These are phyloP conservation scores for Drosophila arizonae DNA, from an alignment of 1,140 invertebrate species.

Conservation along the genomic window DNA sequence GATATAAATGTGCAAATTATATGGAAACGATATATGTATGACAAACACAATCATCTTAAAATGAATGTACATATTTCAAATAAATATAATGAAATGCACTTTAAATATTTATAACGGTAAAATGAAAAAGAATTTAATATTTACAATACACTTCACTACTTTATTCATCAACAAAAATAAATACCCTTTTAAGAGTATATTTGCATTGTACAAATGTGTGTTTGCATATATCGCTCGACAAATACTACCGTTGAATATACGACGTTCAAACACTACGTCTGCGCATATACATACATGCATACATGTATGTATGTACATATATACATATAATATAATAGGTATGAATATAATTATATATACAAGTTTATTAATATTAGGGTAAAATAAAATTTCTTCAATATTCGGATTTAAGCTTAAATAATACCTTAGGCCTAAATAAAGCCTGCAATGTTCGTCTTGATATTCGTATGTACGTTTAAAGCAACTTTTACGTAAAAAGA, in stretches of 20 bases:
- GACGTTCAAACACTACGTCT: constrained; percentile 2
- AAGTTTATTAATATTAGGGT: no score
- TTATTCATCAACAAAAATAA: constrained; percentile 69
- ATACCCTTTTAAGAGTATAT: constrained; percentile 63
- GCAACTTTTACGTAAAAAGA: no score
- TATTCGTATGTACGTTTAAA: no score
- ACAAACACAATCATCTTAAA: no score
- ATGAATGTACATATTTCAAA: background rate
- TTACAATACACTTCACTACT: constrained; percentile 71
- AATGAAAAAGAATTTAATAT: constrained; percentile 74
- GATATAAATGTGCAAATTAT: no score
- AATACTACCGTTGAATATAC: constrained; percentile 57
- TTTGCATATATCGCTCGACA: constrained; percentile 51
- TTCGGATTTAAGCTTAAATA: no score
- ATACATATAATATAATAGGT: no score
- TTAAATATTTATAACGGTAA: constrained; percentile 40
- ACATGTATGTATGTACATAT: background rate
- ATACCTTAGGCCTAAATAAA: no score
- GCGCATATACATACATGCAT: background rate
- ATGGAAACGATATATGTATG: no score
- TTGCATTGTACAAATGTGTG: constrained; percentile 69
- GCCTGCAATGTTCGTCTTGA: no score
- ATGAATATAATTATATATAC: no score
- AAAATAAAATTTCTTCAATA: no score
- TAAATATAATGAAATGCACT: constrained; percentile 5